Conservation (phyloP, 2,797 vertebrate species). For the Sebastes miniatus region DNA sequence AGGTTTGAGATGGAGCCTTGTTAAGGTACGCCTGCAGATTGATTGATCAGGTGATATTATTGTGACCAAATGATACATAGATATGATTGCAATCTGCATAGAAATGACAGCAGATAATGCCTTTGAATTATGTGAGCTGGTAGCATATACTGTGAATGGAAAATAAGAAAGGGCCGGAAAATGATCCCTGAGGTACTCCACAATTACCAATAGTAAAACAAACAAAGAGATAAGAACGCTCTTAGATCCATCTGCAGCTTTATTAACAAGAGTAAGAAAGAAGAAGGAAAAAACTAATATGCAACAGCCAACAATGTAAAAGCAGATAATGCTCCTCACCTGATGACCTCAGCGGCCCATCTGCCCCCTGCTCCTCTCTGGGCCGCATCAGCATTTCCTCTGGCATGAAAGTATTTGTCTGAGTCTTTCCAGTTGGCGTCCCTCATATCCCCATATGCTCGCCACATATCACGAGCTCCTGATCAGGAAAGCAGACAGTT, state of each 20-base stretch:
- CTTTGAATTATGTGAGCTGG: background rate
- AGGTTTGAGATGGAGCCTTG: background rate
- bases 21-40: background rate
- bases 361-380: conserved; percentile 48
- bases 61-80: background rate
- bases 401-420: conserved; percentile 71
- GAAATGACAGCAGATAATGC: background rate
- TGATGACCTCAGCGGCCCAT: conserved; percentile 41
- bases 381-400: conserved; percentile 64
- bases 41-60: background rate
- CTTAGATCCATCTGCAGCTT: background rate
- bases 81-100: background rate
- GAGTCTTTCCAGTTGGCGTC: conserved; percentile 43
- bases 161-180: background rate
- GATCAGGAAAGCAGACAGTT: background rate
- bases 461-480: conserved; percentile 20
- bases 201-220: background rate
- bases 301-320: background rate
- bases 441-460: conserved; percentile 20
- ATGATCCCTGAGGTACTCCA: background rate
- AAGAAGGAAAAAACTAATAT: background rate
- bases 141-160: background rate
- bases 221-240: background rate
- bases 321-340: conserved; percentile 10
- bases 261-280: background rate